Conservation (phyloP, 2,888 invertebrate species). For the Trissolcus japonicus region DNA sequence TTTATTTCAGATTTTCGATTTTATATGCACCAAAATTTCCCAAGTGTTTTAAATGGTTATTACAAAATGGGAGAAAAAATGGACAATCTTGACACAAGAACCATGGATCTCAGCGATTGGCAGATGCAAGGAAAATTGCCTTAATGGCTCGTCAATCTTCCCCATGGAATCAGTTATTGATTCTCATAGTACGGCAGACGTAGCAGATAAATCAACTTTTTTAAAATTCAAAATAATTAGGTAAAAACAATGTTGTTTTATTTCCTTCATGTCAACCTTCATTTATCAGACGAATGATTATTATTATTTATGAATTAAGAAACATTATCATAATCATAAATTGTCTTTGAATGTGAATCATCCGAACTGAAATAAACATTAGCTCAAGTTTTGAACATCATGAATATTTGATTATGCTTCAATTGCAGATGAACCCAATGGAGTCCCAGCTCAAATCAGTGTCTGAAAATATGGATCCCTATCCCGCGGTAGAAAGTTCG, state of each 20-base stretch:
- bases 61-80: slow-evolving; percentile 82
- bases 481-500: slow-evolving; percentile 68
- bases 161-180: slow-evolving; percentile 25
- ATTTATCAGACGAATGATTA: too few species aligned
- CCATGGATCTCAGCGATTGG: slow-evolving; percentile 62
- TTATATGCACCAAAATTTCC: slow-evolving; percentile 82
- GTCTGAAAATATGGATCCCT: slow-evolving; percentile 36
- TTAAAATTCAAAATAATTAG: too few species aligned
- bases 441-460: slow-evolving; percentile 43
- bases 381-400: too few species aligned
- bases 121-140: slow-evolving; percentile 39
- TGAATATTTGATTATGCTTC: too few species aligned
- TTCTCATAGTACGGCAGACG: slow-evolving; percentile 8
- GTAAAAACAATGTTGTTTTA: too few species aligned
- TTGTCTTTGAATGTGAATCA: background rate
- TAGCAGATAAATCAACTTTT: slow-evolving; percentile 5
- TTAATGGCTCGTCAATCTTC: slow-evolving; percentile 32
- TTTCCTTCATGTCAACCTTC: too few species aligned
- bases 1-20: slow-evolving; percentile 81
- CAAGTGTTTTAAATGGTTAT: slow-evolving; percentile 82
- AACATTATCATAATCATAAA: too few species aligned
- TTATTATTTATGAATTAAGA: too few species aligned
- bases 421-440: slow-evolving; percentile 27
- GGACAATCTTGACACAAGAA: slow-evolving; percentile 75
- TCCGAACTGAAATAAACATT: slow-evolving; percentile 1